Conservation (phyloP, 2,888 invertebrate genomes). For the Sympetrum striolatum region DNA sequence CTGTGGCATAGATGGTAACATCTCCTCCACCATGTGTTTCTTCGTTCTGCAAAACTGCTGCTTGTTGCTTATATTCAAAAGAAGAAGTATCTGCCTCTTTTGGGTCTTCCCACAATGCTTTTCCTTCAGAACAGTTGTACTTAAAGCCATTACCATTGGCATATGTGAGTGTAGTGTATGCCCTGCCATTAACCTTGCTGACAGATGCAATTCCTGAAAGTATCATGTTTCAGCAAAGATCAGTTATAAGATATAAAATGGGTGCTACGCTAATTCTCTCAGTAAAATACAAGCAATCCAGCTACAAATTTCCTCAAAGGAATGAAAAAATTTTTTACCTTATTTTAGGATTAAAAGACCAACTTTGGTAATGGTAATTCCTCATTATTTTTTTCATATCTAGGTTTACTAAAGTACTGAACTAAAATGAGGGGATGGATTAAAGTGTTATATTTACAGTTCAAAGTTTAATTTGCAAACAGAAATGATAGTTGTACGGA, state of each 20-base stretch:
- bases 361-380: no score
- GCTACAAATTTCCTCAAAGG: no score
- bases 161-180: slow-evolving; percentile 81
- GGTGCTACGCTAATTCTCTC: no score
- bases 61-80: slow-evolving; percentile 76
- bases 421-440: no score
- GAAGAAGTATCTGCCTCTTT: slow-evolving; percentile 66
- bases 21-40: slow-evolving; percentile 86
- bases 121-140: slow-evolving; percentile 59
- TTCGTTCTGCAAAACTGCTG: slow-evolving; percentile 73
- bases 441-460: no score
- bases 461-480: no score
- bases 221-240: not conserved
- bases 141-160: slow-evolving; percentile 67
- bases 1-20: slow-evolving; percentile 82
- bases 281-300: no score
- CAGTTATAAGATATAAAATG: not conserved
- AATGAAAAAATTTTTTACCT: no score
- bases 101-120: slow-evolving; percentile 69
- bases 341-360: no score
- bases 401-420: no score
- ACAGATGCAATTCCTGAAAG: slow-evolving; percentile 67
- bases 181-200: slow-evolving; percentile 68
- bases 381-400: no score
- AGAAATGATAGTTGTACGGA: not conserved